Base-by-base conservation (phyloP, 2,888 invertebrate species). In the Drosophila nr. perissopoda region DNA sequence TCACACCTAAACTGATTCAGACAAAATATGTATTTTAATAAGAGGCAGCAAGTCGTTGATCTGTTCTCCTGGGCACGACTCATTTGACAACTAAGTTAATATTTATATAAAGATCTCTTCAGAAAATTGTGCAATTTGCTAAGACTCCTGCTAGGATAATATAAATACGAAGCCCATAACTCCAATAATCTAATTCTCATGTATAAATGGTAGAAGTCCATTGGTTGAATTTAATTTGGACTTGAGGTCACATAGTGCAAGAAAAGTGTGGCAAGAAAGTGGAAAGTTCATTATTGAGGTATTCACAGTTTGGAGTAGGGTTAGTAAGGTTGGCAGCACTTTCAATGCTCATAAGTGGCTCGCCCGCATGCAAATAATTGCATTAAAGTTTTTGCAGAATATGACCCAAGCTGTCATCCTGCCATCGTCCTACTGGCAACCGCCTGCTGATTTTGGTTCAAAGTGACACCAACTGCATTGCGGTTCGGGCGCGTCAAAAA, bases 381-480 rank as follows among this genome's bases (percentile, higher is more conserved):
- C 66, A 64, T 65, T 38, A 48, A 57, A 73, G 56, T 62, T 70
- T 70, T 58, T 52, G 51, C 72, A 68, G 65, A 53, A 63, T 54
- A 40, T 45, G 51, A 36, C 38, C 56, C 51, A 51, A 62, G 67
- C 63, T 64, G 45, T 13, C 18, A 29, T 52, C 36, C 36, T 36
- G 36, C 27, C 7, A 27, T n/a, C 34, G 36, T 56, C 36, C 18
- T 27, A 33, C n/a, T 38, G 36, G 40, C 25, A 25, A 4, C 31
- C 57, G 42, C 53, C 64, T 48, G 64, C 68, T 81, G 54, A 78
- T 72, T 69, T 71, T 56, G 45, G 61, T 54, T 68, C 64, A 31
- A 71, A 86, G 56, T 88, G 84, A 86, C 86, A 86, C 56, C 73
- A 73, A 83, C 88, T 88, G 88, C 84, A 88, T 72, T 85, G 88